Evolutionary conservation across 2,797 vertebrate species (phyloP).

Genomic region (Hypotaenidia philippensis): DNA sequence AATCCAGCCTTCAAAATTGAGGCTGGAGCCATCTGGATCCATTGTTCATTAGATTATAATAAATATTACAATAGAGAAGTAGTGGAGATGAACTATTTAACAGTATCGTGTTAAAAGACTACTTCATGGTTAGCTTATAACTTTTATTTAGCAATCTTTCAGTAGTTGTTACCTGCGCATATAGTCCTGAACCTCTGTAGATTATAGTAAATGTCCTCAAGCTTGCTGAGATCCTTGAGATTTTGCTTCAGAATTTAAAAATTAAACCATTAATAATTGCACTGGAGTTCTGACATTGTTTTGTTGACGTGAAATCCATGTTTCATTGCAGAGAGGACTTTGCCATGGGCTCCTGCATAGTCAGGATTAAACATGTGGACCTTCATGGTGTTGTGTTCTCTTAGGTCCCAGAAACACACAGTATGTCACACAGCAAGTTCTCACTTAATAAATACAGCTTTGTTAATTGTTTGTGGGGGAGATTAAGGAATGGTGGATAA

Average conservation of each 20-base stretch:
- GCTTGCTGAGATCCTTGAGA: background rate
- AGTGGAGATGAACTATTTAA: conserved; percentile 48
- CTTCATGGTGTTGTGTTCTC: background rate
- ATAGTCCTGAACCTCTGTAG: background rate
- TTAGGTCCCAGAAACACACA: background rate
- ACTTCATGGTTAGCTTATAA: conserved; percentile 18
- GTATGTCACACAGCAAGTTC: background rate
- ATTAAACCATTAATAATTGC: background rate
- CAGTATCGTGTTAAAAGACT: conserved; percentile 26
- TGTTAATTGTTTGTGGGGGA: background rate
- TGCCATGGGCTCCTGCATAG: background rate
- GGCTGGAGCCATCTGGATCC: conserved; percentile 31
- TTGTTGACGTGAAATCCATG: background rate
- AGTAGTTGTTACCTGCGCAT: background rate
- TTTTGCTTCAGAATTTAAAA: conserved; percentile 9
- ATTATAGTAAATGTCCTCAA: background rate
- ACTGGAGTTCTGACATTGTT: background rate
- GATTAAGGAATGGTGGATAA: background rate
- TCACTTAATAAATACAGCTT: background rate
- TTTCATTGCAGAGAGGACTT: background rate
- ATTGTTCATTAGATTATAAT: conserved; percentile 50
- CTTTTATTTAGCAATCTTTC: conserved; percentile 4
- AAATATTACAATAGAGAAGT: conserved; percentile 15
- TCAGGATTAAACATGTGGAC: background rate
- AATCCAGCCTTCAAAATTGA: background rate